Evolutionary conservation across 2,797 vertebrate genomes (phyloP), one percentile per base, ranked within the genome.

Genomic region (Tapirus indicus): DNA sequence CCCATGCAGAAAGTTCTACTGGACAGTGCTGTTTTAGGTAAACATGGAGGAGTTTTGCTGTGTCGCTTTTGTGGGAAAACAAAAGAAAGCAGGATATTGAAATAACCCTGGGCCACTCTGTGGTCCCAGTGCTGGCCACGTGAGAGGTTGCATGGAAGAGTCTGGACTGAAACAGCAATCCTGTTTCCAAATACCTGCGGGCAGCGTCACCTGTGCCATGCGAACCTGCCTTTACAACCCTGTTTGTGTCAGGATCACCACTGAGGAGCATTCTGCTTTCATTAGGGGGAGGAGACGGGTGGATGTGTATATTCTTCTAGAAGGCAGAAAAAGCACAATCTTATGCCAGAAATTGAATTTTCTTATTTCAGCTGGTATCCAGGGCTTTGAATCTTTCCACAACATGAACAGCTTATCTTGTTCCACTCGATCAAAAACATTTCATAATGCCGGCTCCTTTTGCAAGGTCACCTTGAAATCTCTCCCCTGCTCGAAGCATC

Each of bases 281-380:
- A 20, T 62, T 29, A 41, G 32, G 52, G 56, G 54, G 13, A 32
- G 23, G 78, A 18, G 10, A 47, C 32, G 27, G 38, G 17, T 23
- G 14, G 17, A 47, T 29, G 38, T 68, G 41, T 66, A 18, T 44
- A 20, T 94, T 88, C 83, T 95, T 90, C 64, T 56, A 85, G 77
- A 79, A 54, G 64, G 47, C 69, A 68, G 92, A 56, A 85, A 29
- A 77, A 91, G 21, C 56, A 52, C 94, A 83, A 3, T 97, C 84
- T 95, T 90, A 83, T 3, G 52, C 41, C 92, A 91, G 95, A 97
- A 97, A 98, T 97, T 82, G 97, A 96, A 96, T 97, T 94, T 96
- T 95, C 96, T 95, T 93, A 87, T 96, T 98, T 96, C 92, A 35
- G 44, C 84, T 89, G 68, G 77, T 41, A 54, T 97, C 94, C 88